Evolutionary conservation across 1,140 invertebrate species (phyloP).

Genomic region (Myzus persicae): DNA sequence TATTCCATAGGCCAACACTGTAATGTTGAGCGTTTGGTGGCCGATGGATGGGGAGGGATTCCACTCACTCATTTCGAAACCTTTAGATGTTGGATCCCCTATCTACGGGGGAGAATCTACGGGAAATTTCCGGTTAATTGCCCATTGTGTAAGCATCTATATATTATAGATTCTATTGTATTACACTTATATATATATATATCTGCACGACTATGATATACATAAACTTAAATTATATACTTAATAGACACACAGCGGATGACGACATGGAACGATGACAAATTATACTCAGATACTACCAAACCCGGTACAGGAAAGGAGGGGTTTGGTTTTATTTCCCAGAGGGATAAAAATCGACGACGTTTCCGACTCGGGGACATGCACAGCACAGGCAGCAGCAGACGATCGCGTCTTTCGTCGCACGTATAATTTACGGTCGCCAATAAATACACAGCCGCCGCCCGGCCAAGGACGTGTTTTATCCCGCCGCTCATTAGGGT

Average conservation of each 20-base stretch:
- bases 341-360: conserved; percentile 54
- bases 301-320: too few species aligned
- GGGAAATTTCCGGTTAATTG: too few species aligned
- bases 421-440: conserved; percentile 44
- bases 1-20: background rate
- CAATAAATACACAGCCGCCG: conserved; percentile 38
- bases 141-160: background rate
- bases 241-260: background rate
- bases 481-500: conserved; percentile 39
- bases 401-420: conserved; percentile 49
- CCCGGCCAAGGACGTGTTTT: background rate
- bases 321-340: conserved; percentile 19
- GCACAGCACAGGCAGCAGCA: background rate
- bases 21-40: background rate
- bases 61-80: too few species aligned
- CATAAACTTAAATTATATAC: background rate
- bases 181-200: too few species aligned
- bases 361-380: conserved; percentile 26
- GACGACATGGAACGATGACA: background rate
- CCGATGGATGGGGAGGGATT: too few species aligned
- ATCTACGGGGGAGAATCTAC: background rate
- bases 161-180: background rate
- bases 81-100: too few species aligned
- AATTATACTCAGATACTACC: background rate
- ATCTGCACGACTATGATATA: background rate